These are phyloP conservation scores for Steatocranus sp. DNA, from an alignment of 2,797 vertebrate species.

Conservation along the genomic window DNA sequence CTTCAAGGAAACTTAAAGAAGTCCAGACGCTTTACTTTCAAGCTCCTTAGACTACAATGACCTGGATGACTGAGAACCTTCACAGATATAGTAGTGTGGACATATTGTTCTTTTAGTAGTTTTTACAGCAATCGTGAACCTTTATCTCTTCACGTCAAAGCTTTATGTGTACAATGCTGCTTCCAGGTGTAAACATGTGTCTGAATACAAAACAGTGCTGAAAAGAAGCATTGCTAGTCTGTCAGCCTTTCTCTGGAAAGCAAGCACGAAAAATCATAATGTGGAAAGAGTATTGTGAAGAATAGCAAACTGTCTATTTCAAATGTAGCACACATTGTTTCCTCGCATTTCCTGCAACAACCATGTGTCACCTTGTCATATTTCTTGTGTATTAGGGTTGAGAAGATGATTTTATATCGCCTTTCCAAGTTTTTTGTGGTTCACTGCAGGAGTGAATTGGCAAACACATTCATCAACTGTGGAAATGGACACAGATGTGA, in stretches of 20 bases:
- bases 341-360: neutral
- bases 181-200: neutral
- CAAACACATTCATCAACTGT: neutral
- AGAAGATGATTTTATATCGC: neutral
- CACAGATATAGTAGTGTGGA: neutral
- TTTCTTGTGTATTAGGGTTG: neutral
- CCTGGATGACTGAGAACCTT: neutral
- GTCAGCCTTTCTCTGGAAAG: neutral
- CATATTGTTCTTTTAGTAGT: too few relatives aligned
- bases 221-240: neutral
- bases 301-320: neutral
- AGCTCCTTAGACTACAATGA: neutral
- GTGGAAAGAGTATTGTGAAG: neutral
- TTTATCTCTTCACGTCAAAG: accelerated
- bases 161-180: neutral
- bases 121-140: neutral
- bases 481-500: neutral
- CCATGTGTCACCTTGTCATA: neutral
- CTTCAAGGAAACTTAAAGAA: neutral
- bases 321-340: neutral
- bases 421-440: neutral
- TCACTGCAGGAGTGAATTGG: neutral
- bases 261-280: neutral
- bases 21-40: neutral
- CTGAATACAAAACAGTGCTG: neutral